Base-by-base conservation (phyloP, 2,113 vertebrate genomes). In the Poicephalus meyeri region DNA sequence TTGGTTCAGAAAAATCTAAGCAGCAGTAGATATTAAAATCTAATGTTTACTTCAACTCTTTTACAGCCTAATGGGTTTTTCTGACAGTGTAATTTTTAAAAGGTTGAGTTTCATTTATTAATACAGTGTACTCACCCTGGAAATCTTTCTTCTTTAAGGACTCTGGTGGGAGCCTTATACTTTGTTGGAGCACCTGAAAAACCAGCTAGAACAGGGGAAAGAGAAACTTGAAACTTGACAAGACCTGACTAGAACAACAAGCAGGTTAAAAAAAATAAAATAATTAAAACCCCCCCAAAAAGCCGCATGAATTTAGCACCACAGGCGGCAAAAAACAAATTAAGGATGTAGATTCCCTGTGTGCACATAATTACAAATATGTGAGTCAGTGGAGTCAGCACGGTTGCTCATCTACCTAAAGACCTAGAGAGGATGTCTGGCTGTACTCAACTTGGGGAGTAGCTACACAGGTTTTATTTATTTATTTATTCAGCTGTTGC, bases 1-100 rank as follows among this genome's bases (percentile, higher is more conserved):
- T 95, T 97, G 96, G 97, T 98, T 98, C 98, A 97, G 97, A 98
- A 98, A 98, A 98, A 97, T 98, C 97, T 97, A 98, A 98, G 97
- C 97, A 97, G 97, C 97, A 95, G 97, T 98, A 97, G 98, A 98
- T 98, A 98, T 98, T 98, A 98, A 98, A 98, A 98, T 98, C 97
- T 97, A 98, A 98, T 98, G 98, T 98, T 98, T 98, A 98, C 98
- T 97, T 97, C 98, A 97, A 98, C 97, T 97, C 96, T 97, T 98
- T 98, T 98, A 98, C 96, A 97, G 89, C 93, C 93, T 98, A 98
- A 98, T 98, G 97, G 95, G 71, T 98, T 98, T 98, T 97, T 97
- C 97, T 98, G 98, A 98, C 97, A 97, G 96, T 94, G 97, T 98
- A 97, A 98, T 98, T 98, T 98, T 98, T 98, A 97, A 98, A 98